phyloP scores from a whole-genome alignment of 2,797 vertebrate species.

The Pempheris klunzingeri region DNA sequence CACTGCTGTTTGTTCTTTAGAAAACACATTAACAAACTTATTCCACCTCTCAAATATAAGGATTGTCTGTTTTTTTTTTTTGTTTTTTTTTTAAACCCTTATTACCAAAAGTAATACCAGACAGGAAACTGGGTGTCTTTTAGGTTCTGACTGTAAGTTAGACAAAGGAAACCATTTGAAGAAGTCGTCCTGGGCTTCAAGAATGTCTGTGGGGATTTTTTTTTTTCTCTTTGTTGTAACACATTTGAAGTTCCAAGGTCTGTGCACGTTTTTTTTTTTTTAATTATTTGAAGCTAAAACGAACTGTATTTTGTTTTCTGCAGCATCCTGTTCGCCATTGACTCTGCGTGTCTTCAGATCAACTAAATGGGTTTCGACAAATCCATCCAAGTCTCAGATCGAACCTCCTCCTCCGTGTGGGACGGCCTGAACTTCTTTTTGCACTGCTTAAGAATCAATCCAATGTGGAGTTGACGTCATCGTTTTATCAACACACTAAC shows the following conservation, averaged over 20 bases:
- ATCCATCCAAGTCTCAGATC: slow-evolving; percentile 10
- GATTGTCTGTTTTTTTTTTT: neutral
- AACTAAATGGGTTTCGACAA: slow-evolving; percentile 42
- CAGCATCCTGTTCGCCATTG: slow-evolving; percentile 91
- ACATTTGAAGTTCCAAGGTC: no score
- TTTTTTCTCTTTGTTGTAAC: no score
- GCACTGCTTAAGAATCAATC: slow-evolving; percentile 71
- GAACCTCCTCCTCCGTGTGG: neutral
- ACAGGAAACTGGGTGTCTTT: neutral
- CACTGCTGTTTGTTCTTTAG: no score
- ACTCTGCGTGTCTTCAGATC: slow-evolving; percentile 84
- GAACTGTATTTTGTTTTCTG: neutral
- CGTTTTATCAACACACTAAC: slow-evolving; percentile 62
- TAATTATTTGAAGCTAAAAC: neutral
- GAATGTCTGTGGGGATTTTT: neutral
- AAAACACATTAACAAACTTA: no score
- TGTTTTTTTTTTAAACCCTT: no score
- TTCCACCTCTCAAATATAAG: no score
- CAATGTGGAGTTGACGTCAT: slow-evolving; percentile 29
- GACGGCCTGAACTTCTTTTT: slow-evolving; percentile 57
- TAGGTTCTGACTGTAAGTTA: neutral
- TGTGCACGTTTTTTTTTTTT: neutral
- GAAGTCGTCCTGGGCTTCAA: neutral
- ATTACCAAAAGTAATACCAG: neutral
- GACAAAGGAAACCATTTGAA: neutral